phyloP scores from a whole-genome alignment of 2,113 vertebrate species.

The Lophius piscatorius region DNA sequence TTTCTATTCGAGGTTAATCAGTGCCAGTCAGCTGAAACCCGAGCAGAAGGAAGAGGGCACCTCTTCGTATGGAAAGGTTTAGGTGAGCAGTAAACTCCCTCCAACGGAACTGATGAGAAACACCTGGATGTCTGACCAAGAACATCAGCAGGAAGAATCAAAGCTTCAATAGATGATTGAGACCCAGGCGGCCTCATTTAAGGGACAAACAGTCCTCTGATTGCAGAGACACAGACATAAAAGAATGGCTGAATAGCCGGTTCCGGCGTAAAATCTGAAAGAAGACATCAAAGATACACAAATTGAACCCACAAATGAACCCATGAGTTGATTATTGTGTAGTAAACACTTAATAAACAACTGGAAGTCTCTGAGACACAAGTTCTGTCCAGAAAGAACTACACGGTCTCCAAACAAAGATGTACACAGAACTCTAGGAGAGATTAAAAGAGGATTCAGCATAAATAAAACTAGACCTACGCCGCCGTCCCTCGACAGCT shows the following conservation, averaged over 20 bases:
- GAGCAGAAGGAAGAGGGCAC: constrained; percentile 57
- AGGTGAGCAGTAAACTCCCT: constrained; percentile 71
- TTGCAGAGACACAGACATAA: constrained; percentile 20
- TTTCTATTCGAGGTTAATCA: constrained; percentile 43
- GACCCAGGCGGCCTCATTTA: constrained; percentile 50
- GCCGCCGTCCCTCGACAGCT: too few relatives aligned
- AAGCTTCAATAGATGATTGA: constrained; percentile 54
- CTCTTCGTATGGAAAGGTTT: constrained; percentile 73
- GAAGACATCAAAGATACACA: constrained; percentile 12
- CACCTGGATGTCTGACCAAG: constrained; percentile 71
- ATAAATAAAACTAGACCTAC: too few relatives aligned
- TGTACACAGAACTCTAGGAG: background rate
- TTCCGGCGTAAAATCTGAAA: constrained; percentile 29
- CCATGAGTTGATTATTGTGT: constrained; percentile 40
- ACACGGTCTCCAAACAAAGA: too few relatives aligned
- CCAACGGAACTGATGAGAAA: constrained; percentile 75
- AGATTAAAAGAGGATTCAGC: background rate
- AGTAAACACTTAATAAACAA: constrained; percentile 46
- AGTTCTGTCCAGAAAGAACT: constrained; percentile 7
- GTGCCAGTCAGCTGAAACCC: constrained; percentile 61
- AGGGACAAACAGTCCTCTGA: constrained; percentile 19
- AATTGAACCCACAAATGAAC: constrained; percentile 24
- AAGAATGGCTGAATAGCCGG: constrained; percentile 8
- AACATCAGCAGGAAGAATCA: constrained; percentile 63
- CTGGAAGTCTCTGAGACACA: constrained; percentile 2